Evolutionary conservation across 1,140 invertebrate genomes (phyloP).

Genomic region (Dendrolimus kikuchii): DNA sequence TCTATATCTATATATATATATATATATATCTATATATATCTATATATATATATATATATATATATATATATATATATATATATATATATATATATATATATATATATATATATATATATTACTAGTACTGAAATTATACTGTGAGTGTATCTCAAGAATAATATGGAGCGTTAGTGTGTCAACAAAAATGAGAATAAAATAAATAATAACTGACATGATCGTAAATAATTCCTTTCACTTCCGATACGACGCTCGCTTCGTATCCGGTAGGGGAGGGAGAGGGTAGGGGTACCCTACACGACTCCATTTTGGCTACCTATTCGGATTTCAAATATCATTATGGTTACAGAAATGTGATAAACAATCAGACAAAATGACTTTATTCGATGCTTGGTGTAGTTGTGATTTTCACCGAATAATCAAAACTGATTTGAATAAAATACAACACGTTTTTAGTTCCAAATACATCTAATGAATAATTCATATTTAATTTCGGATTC

Average conservation of each 20-base stretch:
- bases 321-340: constrained; percentile 42
- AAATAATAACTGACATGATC: constrained; percentile 32
- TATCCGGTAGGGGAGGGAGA: constrained; percentile 42
- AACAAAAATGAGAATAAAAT: constrained; percentile 32
- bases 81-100: no score
- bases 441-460: no score
- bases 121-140: no score
- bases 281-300: constrained; percentile 44
- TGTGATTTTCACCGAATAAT: no score
- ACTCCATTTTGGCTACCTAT: constrained; percentile 48
- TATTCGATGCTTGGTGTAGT: not conserved
- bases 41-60: no score
- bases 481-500: no score
- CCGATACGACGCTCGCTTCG: constrained; percentile 32
- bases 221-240: constrained; percentile 32
- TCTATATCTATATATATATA: no score
- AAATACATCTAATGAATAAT: no score
- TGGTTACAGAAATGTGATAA: constrained; percentile 23
- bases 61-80: no score
- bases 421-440: no score
- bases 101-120: no score
- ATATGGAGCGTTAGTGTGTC: constrained; percentile 31
- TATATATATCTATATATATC: no score
- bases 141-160: not conserved
- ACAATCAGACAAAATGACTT: constrained; percentile 14